Conservation (phyloP, 2,888 invertebrate species). For the Cactoblastis cactorum region DNA sequence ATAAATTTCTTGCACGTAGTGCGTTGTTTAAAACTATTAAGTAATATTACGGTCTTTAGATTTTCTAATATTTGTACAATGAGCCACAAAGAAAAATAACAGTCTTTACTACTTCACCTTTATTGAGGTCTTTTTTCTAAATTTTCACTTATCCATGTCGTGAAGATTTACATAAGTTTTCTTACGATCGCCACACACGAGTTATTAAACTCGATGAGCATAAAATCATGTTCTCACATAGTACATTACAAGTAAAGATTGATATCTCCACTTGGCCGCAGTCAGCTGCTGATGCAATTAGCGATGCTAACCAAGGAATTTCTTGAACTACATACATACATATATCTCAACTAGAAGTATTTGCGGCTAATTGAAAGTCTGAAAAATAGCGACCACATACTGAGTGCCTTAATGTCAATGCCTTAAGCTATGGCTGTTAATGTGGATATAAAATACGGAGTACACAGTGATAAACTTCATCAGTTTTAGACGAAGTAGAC, state of each 20-base stretch:
- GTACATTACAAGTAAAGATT: slow-evolving; percentile 42
- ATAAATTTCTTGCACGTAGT: no score
- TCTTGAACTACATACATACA: slow-evolving; percentile 37
- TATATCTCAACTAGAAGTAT: slow-evolving; percentile 24
- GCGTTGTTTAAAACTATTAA: no score
- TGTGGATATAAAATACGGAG: slow-evolving; percentile 13
- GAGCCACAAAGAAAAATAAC: no score
- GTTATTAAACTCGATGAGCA: slow-evolving; percentile 29
- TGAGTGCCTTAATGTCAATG: slow-evolving; percentile 46
- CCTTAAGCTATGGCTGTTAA: slow-evolving; percentile 36
- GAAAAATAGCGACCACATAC: slow-evolving; percentile 64
- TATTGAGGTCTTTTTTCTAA: no score
- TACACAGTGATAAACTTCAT: not conserved
- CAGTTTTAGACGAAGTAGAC: no score
- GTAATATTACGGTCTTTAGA: no score
- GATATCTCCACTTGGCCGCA: slow-evolving; percentile 55
- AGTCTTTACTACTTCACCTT: no score
- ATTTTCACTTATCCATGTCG: no score
- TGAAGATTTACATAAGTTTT: not conserved
- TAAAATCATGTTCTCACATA: slow-evolving; percentile 42
- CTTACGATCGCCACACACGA: slow-evolving; percentile 23
- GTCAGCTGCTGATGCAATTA: slow-evolving; percentile 67
- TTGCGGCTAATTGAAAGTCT: slow-evolving; percentile 53
- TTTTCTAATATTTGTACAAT: no score
- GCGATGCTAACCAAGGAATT: slow-evolving; percentile 39